Evolutionary conservation across 2,888 invertebrate genomes (phyloP), one percentile per base, ranked within the genome.

Genomic region (Mythimna albipuncta): DNA sequence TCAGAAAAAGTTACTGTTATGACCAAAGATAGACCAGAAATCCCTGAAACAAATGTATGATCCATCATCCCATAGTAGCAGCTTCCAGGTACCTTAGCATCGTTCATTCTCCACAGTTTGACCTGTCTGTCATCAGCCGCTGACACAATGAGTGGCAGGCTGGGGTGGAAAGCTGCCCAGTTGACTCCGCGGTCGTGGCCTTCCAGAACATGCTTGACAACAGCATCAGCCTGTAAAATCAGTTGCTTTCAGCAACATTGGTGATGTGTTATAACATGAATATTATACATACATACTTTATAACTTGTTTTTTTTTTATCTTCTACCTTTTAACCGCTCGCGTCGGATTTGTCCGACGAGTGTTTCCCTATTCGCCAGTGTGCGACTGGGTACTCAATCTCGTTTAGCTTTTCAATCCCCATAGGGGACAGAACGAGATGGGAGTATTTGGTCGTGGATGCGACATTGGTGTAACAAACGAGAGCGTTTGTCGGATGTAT

Each of bases 121-220:
- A 99, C 98, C 91, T 99, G 99, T 19, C 99, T 97, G 94, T 99
- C 99, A 92, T 99, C 99, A n/a, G 99, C 99, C 0, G 99, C 99
- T 0, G 99, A 99, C 0, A 99, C 99, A 84, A 99, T 99, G 55
- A 99, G 96, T 0, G 99, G 99, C 86, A 99, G 96, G 1, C 98
- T 98, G 4, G 99, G 99, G 93, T 99, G 99, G 96, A 99, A 99
- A 59, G 98, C 97, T 0, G 99, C 99, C 99, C 99, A 99, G 96
- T 99, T 99, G 0, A 99, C 99, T 16, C 99, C 99, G 64, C 99
- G 97, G 94, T 99, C 99, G 91, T 99, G 99, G 0, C 99, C 99
- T 91, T 99, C 99, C 54, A 99, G 91, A 10, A 99, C 98, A 91
- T 99, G 98, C 86, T 98, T 98, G 0, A 99, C 99, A 0, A 98